Conservation (phyloP, 1,140 invertebrate species). For the Diabrotica virgifera region DNA sequence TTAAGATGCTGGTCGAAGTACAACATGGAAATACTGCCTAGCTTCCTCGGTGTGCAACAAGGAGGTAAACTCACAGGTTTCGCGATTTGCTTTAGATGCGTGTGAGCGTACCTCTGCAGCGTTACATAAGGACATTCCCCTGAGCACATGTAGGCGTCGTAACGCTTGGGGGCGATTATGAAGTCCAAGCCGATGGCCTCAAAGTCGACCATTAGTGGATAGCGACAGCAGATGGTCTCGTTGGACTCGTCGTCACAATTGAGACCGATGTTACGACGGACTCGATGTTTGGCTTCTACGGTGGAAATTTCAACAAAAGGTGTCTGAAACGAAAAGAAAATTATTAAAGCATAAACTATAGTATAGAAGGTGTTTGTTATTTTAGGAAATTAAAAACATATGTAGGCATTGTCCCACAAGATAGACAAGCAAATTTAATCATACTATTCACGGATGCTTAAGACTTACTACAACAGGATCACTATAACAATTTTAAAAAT, state of each 20-base stretch:
- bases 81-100: conserved; percentile 83
- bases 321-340: conserved; percentile 54
- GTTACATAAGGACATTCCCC: conserved; percentile 92
- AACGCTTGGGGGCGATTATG: conserved; percentile 94
- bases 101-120: conserved; percentile 88
- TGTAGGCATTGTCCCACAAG: too few relatives aligned
- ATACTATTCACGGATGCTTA: too few relatives aligned
- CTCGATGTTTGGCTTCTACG: conserved; percentile 59
- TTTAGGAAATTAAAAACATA: too few relatives aligned
- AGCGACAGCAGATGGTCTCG: conserved; percentile 83
- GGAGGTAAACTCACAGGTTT: conserved; percentile 69
- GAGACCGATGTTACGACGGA: conserved; percentile 72
- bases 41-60: conserved; percentile 85
- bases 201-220: conserved; percentile 92
- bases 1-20: conserved; percentile 88
- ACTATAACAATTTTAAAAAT: too few relatives aligned
- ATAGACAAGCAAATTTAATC: too few relatives aligned
- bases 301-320: conserved; percentile 78
- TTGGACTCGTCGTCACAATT: conserved; percentile 75
- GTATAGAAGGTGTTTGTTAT: too few relatives aligned
- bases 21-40: conserved; percentile 88
- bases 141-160: conserved; percentile 95
- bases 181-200: conserved; percentile 97
- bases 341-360: background rate
- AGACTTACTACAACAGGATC: too few relatives aligned